These are phyloP conservation scores for Protonemura montana DNA, from an alignment of 2,888 invertebrate genomes.

Conservation along the genomic window DNA sequence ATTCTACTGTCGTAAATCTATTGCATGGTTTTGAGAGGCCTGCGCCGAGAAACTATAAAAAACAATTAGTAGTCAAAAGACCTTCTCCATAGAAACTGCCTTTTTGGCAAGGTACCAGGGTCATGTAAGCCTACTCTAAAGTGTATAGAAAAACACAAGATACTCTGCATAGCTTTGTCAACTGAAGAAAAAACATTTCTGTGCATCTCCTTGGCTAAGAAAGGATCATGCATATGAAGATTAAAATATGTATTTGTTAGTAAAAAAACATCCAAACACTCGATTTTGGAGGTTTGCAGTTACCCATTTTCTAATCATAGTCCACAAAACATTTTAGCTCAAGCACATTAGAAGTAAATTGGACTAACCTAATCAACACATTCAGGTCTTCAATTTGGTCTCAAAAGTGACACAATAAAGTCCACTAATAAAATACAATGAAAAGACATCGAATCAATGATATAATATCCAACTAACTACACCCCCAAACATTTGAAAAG, in stretches of 20 bases:
- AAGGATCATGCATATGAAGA: background rate
- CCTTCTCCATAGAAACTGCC: background rate
- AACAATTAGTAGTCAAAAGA: background rate
- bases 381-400: background rate
- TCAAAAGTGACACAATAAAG: background rate
- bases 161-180: background rate
- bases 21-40: too few relatives aligned
- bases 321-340: background rate
- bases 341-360: background rate
- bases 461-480: background rate
- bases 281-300: background rate
- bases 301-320: background rate
- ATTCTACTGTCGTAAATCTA: background rate
- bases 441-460: background rate
- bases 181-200: too few relatives aligned
- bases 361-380: background rate
- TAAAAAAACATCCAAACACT: background rate
- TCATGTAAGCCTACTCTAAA: background rate
- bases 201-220: too few relatives aligned
- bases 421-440: background rate
- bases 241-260: background rate
- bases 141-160: background rate
- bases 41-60: background rate
- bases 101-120: background rate
- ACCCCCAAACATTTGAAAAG: background rate